Percentiles rank a stretch among this genome's conserved stretches.
Evolutionary conservation across 2,797 vertebrate genomes (phyloP).

Genomic region (Xenopus petersii): DNA sequence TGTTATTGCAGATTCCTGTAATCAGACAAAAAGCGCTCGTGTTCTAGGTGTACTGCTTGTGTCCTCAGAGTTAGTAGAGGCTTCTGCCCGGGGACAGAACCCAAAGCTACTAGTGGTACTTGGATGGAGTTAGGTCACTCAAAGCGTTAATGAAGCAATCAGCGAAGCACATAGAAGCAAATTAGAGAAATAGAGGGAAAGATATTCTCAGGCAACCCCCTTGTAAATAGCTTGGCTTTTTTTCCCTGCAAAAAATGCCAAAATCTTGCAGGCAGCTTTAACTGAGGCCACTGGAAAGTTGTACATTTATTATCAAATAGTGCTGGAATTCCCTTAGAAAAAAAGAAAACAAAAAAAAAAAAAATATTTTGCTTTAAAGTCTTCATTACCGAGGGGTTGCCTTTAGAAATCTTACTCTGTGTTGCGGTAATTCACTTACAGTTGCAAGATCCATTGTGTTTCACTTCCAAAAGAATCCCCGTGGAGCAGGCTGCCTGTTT

Average conservation of each 20-base stretch:
- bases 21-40: slow-evolving; percentile 87
- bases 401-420: slow-evolving; percentile 76
- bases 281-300: slow-evolving; percentile 18
- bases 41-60: slow-evolving; percentile 74
- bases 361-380: slow-evolving; percentile 35
- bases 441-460: slow-evolving; percentile 97
- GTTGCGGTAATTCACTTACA: slow-evolving; percentile 89
- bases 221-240: slow-evolving; percentile 55
- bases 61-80: slow-evolving; percentile 67
- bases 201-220: slow-evolving; percentile 55
- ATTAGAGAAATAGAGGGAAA: slow-evolving; percentile 52
- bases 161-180: slow-evolving; percentile 64
- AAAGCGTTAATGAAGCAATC: slow-evolving; percentile 67
- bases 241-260: slow-evolving; percentile 53
- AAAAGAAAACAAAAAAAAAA: no score
- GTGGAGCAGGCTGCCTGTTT: slow-evolving; percentile 91
- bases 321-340: slow-evolving; percentile 19
- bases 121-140: slow-evolving; percentile 63
- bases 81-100: slow-evolving; percentile 61
- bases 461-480: slow-evolving; percentile 91
- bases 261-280: slow-evolving; percentile 28
- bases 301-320: slow-evolving; percentile 22
- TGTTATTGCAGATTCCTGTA: slow-evolving; percentile 89
- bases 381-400: slow-evolving; percentile 63
- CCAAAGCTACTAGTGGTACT: slow-evolving; percentile 58